Base-by-base conservation (phyloP, 2,113 vertebrate genomes). In the Machaerirhynchus nigripectus region DNA sequence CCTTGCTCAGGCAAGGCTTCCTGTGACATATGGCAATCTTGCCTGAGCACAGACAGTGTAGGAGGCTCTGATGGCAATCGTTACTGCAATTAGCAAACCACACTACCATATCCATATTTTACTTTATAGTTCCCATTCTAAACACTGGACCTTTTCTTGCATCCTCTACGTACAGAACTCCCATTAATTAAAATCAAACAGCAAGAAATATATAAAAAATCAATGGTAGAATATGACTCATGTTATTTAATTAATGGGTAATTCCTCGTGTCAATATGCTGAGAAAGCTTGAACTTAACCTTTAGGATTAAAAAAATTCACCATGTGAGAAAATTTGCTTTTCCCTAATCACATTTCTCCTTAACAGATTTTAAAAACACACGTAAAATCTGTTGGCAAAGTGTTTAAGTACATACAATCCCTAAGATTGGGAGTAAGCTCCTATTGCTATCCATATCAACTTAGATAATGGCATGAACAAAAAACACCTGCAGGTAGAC, bases 161-260 rank as follows among this genome's bases (percentile, higher is more conserved):
- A 91, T 92, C 69, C 69, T 88, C 76, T 88, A 93, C 71, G 80
- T 93, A 87, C 73, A 96, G 95, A 96, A 84, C 68, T 69, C 83
- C 73, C 93, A 94, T 94, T 97, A 96, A 96, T 97, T 97, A 96
- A 97, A 95, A 95, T 90, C 83, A 93, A 96, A 93, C 83, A 84
- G 88, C 83, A 86, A 96, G 88, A 92, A 94, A 92, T 71, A 91
- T 49, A 90, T 90, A 78, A 84, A 94, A 97, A 96, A 96, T 95
- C 85, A 90, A 92, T 90, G 90, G 87, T 55, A 88, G 88, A 96
- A 93, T 97, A 93, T 97, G 95, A 96, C 92, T 96, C 90, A 95
- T 80, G 68, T 90, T 96, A 93, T 95, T 96, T 96, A 97, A 96
- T 96, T 96, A 97, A 96, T 95, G 95, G 94, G 85, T 96, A 94